Evolutionary conservation across 2,113 vertebrate species (phyloP).

Genomic region (Delphinus delphis): DNA sequence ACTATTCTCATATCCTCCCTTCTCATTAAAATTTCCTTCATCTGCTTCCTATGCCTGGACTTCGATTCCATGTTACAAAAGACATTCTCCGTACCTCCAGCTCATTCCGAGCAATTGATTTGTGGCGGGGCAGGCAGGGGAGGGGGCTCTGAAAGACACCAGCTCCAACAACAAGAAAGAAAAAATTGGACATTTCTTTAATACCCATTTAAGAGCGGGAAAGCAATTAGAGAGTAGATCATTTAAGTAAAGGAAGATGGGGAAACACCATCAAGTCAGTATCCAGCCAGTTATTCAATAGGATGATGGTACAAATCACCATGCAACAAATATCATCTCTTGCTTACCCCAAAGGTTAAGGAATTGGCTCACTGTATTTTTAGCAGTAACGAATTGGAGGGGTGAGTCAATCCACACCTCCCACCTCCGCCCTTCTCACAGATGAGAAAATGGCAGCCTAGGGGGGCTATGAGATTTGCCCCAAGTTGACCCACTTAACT

Average conservation of each 20-base stretch:
- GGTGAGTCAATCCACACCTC: too few relatives aligned
- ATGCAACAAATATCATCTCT: neutral
- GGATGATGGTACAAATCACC: neutral
- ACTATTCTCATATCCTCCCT: neutral
- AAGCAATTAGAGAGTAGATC: neutral
- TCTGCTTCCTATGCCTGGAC: neutral
- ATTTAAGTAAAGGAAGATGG: neutral
- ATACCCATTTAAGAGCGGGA: neutral
- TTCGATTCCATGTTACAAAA: neutral
- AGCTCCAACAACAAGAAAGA: neutral
- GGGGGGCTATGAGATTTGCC: too few relatives aligned
- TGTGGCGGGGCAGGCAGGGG: neutral
- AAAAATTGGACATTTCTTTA: neutral
- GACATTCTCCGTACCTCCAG: too few relatives aligned
- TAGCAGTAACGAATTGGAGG: neutral
- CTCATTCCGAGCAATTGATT: neutral
- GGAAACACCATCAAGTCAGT: neutral
- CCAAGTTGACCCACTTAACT: neutral
- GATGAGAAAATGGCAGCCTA: neutral
- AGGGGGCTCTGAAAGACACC: neutral
- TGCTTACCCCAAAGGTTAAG: neutral
- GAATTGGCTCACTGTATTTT: neutral
- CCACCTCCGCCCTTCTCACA: accelerated
- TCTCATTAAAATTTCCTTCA: neutral
- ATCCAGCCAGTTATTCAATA: neutral